Evolutionary conservation across 2,888 invertebrate genomes (phyloP).

Genomic region (Vannuccia rotundouncinata): DNA sequence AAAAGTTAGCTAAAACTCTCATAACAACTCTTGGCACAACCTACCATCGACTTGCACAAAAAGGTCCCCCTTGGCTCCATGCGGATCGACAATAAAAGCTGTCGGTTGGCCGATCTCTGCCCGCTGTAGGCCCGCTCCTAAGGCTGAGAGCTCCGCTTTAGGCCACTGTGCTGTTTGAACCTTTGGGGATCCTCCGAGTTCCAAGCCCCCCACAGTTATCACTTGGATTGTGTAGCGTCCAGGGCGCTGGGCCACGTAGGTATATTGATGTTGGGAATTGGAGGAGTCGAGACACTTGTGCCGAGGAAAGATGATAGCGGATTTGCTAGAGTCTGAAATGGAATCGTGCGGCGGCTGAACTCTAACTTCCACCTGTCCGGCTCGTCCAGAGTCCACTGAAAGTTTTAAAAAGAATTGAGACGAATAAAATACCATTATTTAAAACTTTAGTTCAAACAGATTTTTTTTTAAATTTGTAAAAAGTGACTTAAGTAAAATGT

Average conservation of each 20-base stretch:
- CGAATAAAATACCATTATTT: too few species aligned
- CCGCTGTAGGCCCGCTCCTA: neutral
- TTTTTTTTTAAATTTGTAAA: too few species aligned
- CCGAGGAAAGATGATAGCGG: neutral
- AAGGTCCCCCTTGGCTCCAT: slow-evolving; percentile 59
- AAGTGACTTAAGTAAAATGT: too few species aligned
- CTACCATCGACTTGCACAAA: slow-evolving; percentile 59
- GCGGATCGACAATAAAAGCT: slow-evolving; percentile 60
- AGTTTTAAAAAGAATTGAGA: too few species aligned
- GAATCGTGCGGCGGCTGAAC: neutral
- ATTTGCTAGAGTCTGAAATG: neutral
- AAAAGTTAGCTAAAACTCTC: too few species aligned
- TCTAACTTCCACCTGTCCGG: neutral
- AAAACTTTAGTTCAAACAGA: too few species aligned
- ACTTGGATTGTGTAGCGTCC: neutral
- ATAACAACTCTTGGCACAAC: too few species aligned
- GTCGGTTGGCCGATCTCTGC: slow-evolving; percentile 53
- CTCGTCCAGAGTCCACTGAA: slow-evolving; percentile 6
- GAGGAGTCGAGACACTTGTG: neutral
- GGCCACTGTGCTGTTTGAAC: neutral
- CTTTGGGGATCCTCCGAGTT: neutral
- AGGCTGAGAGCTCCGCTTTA: slow-evolving; percentile 42
- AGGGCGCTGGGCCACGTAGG: neutral
- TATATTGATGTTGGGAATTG: neutral
- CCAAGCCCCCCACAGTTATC: neutral